A percentile compares a stretch with the other conserved stretches of the same genome.
phyloP scores from a whole-genome alignment of 2,113 vertebrate species.

The cattle (Bos taurus) region ARS-UCD2.0 NC_037329.1:72426001-72426500 shows the following conservation, averaged over 20 bases:
- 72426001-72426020: not conserved
- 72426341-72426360: fast-evolving
- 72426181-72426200: not conserved
- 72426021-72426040: not conserved
- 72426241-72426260: not conserved
- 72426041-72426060: not conserved
- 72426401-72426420: not conserved
- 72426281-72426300: not conserved
- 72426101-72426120: fast-evolving
- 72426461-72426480: not conserved
- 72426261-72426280: not conserved
- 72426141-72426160: not conserved
- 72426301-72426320: not conserved
- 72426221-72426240: not conserved
- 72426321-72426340: not conserved
- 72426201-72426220: not conserved
- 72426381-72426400: not conserved
- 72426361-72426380: not conserved
- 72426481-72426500: not conserved
- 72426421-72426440: not conserved
- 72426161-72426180: not conserved
- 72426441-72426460: not conserved
- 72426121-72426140: not conserved
- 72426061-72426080: fast-evolving
- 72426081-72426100: no score